phyloP scores from a whole-genome alignment of 2,113 vertebrate genomes.

The Falco punctatus region DNA sequence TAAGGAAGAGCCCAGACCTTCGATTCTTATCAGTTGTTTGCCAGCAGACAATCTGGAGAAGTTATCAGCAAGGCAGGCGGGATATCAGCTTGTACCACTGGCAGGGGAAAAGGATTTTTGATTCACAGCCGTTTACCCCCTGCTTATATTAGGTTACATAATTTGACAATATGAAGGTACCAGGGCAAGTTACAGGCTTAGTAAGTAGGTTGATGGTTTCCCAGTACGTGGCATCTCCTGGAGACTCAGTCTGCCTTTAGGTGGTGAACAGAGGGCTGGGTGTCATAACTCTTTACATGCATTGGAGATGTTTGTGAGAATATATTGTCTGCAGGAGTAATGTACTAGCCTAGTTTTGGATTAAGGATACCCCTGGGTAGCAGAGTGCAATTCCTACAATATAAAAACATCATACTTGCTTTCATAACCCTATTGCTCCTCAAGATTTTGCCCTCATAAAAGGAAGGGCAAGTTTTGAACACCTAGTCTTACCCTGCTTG shows the following conservation, averaged over 20 bases:
- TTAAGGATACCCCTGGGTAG: not conserved
- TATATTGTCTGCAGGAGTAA: not conserved
- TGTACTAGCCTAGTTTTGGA: not conserved
- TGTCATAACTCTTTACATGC: not conserved
- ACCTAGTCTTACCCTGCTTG: not conserved
- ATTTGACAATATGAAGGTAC: not conserved
- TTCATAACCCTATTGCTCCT: not conserved
- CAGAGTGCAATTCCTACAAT: not conserved
- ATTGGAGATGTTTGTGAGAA: not conserved
- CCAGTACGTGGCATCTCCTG: not conserved
- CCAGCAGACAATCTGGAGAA: not conserved
- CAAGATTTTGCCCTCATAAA: not conserved
- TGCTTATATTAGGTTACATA: not conserved
- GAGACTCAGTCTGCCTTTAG: not conserved
- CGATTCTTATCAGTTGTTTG: not conserved
- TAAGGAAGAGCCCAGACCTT: not conserved
- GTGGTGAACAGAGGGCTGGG: not conserved
- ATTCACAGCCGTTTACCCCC: not conserved
- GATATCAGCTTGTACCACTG: not conserved
- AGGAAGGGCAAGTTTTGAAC: not conserved
- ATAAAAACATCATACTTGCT: not conserved
- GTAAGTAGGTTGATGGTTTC: not conserved
- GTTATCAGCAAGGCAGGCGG: not conserved
- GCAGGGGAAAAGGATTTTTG: not conserved
- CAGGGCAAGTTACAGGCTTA: not conserved